Conservation (phyloP, 1,140 invertebrate species). For the Cydia strobilella region DNA sequence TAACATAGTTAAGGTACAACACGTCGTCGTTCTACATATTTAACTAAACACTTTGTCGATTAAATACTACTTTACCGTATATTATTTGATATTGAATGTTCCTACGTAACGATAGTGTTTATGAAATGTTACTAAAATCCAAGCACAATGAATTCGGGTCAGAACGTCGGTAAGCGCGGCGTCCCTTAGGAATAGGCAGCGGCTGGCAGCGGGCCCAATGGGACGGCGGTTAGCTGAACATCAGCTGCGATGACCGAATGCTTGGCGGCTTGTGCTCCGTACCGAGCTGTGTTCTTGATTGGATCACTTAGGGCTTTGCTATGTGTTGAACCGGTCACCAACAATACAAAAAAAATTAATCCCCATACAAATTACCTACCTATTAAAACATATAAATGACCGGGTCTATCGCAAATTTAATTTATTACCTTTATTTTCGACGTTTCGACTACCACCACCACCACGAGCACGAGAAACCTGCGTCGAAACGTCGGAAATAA, state of each 20-base stretch:
- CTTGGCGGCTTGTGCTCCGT: background rate
- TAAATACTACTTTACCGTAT: too few species aligned
- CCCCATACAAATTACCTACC: too few species aligned
- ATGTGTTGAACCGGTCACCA: background rate
- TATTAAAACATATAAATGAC: too few species aligned
- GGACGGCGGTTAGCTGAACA: slow-evolving; percentile 18
- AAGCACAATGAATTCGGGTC: background rate
- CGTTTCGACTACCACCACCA: too few species aligned
- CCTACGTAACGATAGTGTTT: background rate
- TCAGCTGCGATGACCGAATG: slow-evolving; percentile 10
- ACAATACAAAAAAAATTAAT: background rate
- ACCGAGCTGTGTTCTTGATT: background rate
- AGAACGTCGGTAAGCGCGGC: background rate
- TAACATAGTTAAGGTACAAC: too few species aligned
- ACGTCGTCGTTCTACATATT: too few species aligned
- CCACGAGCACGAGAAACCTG: too few species aligned
- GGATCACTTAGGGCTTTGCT: background rate
- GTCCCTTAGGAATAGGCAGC: background rate
- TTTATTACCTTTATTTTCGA: too few species aligned
- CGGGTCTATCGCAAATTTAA: too few species aligned
- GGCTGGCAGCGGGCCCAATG: slow-evolving; percentile 20
- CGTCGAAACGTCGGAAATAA: too few species aligned
- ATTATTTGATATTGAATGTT: too few species aligned
- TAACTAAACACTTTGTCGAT: too few species aligned
- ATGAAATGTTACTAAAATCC: background rate